These are phyloP conservation scores for Podilymbus podiceps DNA, from an alignment of 2,113 vertebrate genomes.

Conservation along the genomic window DNA sequence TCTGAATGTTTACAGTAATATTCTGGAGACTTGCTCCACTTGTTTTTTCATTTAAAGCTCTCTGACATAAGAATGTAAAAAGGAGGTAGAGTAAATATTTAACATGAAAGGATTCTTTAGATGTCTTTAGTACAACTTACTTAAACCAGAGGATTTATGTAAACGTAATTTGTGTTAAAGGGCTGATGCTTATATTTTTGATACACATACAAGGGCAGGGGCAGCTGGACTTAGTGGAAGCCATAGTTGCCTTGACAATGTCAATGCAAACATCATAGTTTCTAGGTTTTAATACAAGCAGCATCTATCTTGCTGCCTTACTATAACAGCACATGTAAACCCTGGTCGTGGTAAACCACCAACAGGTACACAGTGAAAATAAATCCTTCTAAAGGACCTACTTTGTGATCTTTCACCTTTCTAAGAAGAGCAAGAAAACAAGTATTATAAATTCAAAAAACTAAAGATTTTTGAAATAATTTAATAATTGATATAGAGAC, in stretches of 20 bases:
- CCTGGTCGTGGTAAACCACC: not conserved
- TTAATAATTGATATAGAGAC: not conserved
- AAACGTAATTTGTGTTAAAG: not conserved
- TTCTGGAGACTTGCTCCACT: not conserved
- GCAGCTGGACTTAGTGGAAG: not conserved
- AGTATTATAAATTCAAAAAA: not conserved
- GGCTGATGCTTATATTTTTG: not conserved
- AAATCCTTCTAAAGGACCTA: not conserved
- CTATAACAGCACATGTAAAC: not conserved
- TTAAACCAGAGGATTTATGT: not conserved
- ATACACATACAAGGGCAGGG: not conserved
- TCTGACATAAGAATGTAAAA: not conserved
- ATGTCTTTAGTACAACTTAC: not conserved
- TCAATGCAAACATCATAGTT: not conserved
- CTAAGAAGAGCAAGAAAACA: not conserved
- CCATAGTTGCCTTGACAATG: not conserved
- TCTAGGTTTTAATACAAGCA: not conserved
- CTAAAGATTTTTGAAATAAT: not conserved
- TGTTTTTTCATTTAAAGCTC: not conserved
- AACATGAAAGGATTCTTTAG: not conserved
- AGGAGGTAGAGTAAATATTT: constrained; percentile 30
- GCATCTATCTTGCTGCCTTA: not conserved
- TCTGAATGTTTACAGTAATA: not conserved
- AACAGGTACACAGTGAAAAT: not conserved
- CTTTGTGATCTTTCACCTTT: not conserved